phyloP scores from a whole-genome alignment of 2,113 vertebrate species.

The Galeopterus variegatus region DNA sequence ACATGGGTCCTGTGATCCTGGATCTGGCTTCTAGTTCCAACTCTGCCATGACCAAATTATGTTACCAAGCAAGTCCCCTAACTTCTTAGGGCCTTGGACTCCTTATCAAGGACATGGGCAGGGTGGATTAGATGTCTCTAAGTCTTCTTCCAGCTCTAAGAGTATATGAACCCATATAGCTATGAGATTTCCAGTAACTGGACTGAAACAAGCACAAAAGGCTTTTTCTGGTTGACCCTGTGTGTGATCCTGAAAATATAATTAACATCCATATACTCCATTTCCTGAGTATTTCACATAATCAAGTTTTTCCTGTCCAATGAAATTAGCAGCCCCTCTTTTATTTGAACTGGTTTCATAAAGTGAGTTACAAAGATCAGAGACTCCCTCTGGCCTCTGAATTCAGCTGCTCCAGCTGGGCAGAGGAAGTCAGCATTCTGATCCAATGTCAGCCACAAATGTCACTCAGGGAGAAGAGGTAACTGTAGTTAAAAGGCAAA shows the following conservation, averaged over 20 bases:
- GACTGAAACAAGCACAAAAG: slow-evolving; percentile 34
- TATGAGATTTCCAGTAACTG: slow-evolving; percentile 30
- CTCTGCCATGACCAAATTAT: neutral
- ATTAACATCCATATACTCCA: neutral
- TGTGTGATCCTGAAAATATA: slow-evolving; percentile 34
- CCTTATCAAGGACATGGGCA: neutral
- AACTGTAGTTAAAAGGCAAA: neutral
- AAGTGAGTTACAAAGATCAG: slow-evolving; percentile 40
- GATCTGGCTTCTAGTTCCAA: neutral
- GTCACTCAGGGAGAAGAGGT: neutral
- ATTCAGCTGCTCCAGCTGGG: neutral
- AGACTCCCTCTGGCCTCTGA: neutral
- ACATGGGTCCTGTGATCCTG: neutral
- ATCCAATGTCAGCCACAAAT: neutral
- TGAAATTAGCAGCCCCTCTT: slow-evolving; percentile 16
- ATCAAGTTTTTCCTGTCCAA: neutral
- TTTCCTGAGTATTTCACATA: slow-evolving; percentile 1
- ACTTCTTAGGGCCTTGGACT: neutral
- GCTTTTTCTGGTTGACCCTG: slow-evolving; percentile 16
- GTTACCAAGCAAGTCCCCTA: neutral
- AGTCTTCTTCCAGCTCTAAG: slow-evolving; percentile 28
- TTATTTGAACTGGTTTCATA: slow-evolving; percentile 43
- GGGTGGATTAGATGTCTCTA: neutral
- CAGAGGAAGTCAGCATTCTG: neutral
- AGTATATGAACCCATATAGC: neutral